A percentile compares a stretch with the other conserved stretches of the same genome.
phyloP scores from a whole-genome alignment of 2,888 invertebrate genomes.

The Hydrotaea cyrtoneurina region DNA sequence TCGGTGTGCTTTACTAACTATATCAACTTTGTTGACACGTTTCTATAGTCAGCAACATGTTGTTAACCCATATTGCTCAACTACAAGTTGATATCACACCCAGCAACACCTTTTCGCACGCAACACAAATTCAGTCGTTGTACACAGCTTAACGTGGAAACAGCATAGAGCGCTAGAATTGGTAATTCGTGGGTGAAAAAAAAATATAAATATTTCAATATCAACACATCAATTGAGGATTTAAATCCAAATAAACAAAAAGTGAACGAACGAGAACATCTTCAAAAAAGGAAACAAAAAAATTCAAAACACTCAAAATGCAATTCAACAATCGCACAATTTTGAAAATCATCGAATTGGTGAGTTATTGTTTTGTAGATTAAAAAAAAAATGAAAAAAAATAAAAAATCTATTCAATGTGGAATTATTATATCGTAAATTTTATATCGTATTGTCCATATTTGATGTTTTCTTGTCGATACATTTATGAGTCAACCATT shows the following conservation, averaged over 20 bases:
- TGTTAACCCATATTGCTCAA: constrained; percentile 14
- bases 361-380: constrained; percentile 70
- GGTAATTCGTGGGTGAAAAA: neutral
- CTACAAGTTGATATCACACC: neutral
- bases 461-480: no score
- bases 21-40: neutral
- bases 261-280: constrained; percentile 41
- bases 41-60: constrained; percentile 8
- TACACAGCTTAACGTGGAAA: constrained; percentile 25
- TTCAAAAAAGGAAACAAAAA: constrained; percentile 29
- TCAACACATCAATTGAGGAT: neutral
- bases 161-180: constrained; percentile 28
- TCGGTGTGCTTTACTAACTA: neutral
- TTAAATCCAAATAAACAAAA: neutral
- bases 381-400: no score
- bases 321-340: constrained; percentile 79
- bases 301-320: constrained; percentile 71
- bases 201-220: neutral
- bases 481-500: no score
- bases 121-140: constrained; percentile 49
- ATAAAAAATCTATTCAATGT: no score
- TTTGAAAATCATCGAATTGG: constrained; percentile 79
- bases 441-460: no score
- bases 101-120: no score
- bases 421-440: no score